Percentiles rank a stretch among this genome's conserved stretches.
phyloP scores from a whole-genome alignment of 1,140 invertebrate species.

The Magallana ariakensis region DNA sequence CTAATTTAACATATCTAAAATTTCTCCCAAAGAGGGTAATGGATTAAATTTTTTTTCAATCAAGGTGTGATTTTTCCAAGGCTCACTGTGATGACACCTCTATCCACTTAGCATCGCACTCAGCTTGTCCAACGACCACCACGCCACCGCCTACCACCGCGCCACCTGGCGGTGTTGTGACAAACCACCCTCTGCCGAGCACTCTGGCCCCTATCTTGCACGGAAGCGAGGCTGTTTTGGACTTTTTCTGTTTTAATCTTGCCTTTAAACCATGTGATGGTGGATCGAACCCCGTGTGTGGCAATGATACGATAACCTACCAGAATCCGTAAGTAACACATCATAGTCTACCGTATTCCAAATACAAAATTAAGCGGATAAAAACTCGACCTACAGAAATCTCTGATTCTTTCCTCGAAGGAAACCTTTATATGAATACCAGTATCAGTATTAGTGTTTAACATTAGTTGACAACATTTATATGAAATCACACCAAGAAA shows the following conservation, averaged over 20 bases:
- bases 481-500: too few species aligned
- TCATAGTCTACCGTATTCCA: too few species aligned
- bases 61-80: constrained; percentile 43
- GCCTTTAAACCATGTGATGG: constrained; percentile 3
- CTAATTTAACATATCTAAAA: too few species aligned
- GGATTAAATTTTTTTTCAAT: not conserved
- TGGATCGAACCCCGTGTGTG: constrained; percentile 16
- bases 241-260: constrained; percentile 42
- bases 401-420: too few species aligned
- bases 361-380: too few species aligned
- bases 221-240: constrained; percentile 40
- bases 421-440: too few species aligned
- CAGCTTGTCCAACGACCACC: not conserved
- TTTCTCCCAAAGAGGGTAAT: not conserved
- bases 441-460: too few species aligned
- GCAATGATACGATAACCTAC: constrained; percentile 13
- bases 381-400: too few species aligned
- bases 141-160: not conserved
- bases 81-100: constrained; percentile 39
- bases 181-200: not conserved
- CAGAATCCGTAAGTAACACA: constrained; percentile 8
- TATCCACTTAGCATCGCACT: not conserved
- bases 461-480: too few species aligned
- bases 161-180: not conserved
- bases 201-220: constrained; percentile 27